phyloP scores from a whole-genome alignment of 1,140 invertebrate species.

The Penaeus indicus region DNA sequence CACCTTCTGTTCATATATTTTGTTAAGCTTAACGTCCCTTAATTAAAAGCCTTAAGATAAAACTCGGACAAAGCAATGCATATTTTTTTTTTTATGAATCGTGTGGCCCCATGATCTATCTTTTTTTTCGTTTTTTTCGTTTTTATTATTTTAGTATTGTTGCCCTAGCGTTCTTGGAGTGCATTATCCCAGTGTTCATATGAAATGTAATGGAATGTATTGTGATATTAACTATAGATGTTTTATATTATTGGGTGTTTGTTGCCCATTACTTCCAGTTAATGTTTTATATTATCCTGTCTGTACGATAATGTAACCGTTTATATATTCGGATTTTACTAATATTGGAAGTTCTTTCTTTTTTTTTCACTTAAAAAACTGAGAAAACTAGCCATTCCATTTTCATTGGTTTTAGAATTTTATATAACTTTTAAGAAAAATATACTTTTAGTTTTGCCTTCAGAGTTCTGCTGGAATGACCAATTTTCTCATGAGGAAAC shows the following conservation, averaged over 20 bases:
- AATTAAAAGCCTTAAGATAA: too few species aligned
- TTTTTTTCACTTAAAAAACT: background rate
- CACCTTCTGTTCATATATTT: too few species aligned
- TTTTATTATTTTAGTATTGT: slow-evolving; percentile 32
- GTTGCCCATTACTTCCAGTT: background rate
- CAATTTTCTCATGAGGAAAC: slow-evolving; percentile 4
- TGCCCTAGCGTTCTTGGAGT: slow-evolving; percentile 3
- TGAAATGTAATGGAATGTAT: slow-evolving; percentile 26
- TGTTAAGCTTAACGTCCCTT: too few species aligned
- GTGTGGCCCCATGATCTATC: slow-evolving; percentile 13
- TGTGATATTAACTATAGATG: slow-evolving; percentile 48
- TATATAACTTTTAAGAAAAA: background rate
- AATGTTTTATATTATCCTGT: slow-evolving; percentile 12
- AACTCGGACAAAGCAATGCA: too few species aligned
- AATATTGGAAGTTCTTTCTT: slow-evolving; percentile 23
- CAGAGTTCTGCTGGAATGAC: slow-evolving; percentile 4
- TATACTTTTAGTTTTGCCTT: slow-evolving; percentile 21
- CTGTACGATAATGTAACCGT: background rate
- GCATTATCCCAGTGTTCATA: slow-evolving; percentile 19
- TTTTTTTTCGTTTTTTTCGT: background rate
- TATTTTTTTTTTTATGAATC: background rate
- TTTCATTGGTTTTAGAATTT: slow-evolving; percentile 18
- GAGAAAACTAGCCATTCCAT: slow-evolving; percentile 28
- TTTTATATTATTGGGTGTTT: slow-evolving; percentile 27
- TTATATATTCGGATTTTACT: background rate